These are phyloP conservation scores for Neolamprologus caudopunctatus DNA, from an alignment of 2,113 vertebrate species.

Conservation along the genomic window DNA sequence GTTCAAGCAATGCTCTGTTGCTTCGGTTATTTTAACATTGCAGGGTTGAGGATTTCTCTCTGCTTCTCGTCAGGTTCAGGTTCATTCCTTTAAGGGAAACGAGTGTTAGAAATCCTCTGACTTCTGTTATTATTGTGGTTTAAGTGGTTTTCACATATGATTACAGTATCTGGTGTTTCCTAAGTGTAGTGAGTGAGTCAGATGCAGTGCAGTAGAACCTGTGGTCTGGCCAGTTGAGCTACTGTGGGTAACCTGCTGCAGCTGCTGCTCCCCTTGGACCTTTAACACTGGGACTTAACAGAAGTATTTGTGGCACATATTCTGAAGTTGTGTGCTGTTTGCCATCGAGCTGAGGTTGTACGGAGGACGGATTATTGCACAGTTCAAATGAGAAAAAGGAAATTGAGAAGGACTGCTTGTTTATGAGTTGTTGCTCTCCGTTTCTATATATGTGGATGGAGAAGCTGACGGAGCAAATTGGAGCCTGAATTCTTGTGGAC, in stretches of 20 bases:
- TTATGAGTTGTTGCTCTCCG: background rate
- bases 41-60: background rate
- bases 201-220: constrained; percentile 4
- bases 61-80: background rate
- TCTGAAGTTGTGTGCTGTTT: background rate
- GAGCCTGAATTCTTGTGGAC: background rate
- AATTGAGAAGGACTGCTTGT: background rate
- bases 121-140: constrained; percentile 44
- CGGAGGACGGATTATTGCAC: background rate
- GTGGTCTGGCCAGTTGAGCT: constrained; percentile 16
- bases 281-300: background rate
- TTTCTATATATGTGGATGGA: background rate
- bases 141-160: constrained; percentile 33
- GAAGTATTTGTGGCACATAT: background rate
- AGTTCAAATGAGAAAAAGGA: background rate
- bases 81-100: background rate
- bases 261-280: background rate
- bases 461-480: background rate
- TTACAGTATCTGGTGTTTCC: constrained; percentile 33
- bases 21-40: background rate
- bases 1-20: accelerated
- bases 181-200: constrained; percentile 26
- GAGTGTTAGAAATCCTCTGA: background rate
- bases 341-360: background rate
- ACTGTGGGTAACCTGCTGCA: constrained; percentile 9